Base-by-base conservation (phyloP, 2,797 vertebrate genomes). In the Phrynocephalus vlangalii region DNA sequence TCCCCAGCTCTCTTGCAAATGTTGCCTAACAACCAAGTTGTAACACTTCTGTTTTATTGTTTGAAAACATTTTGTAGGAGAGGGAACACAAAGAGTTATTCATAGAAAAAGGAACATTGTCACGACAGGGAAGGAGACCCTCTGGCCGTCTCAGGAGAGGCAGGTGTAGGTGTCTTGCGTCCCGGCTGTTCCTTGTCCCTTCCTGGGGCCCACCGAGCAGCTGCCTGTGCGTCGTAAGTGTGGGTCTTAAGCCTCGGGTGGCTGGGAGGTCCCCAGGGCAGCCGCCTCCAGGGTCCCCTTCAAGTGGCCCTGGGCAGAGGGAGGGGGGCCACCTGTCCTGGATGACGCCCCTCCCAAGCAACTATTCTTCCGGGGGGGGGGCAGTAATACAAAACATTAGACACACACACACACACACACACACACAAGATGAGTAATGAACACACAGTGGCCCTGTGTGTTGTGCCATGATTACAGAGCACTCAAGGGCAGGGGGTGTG, bases 41-140 rank as follows among this genome's bases (percentile, higher is more conserved):
- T 1, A 30, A 78, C 20, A 30, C 7, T 5, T 72, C 44, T 5
- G 73, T 67, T 83, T 86, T 83, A 66, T 78, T 89, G 76, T 82
- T 82, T 82, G 82, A 16, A 78, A 78, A 72, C 1, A 10, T 86
- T 89, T 83, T 79, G 76, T 89, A 89, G 80, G 73, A 86, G 80
- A 80, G 24, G 5, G 50, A 2, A 3, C 5, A 11, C 50, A 8
- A 63, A 68, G 8, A 5, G 28, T 30, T 50, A n/a, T 68, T 18
- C 44, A 10, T 80, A 89, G 75, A 75, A 72, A 63, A 79, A 60
- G 24, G 9, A 70, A 60, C 24, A 3, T 28, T 48, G 26, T 15
- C 67, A 33, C 38, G 6, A 26, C 24, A 2, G 52, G n/a, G 4
- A 28, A 20, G 20, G 48, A 48, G 30, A 26, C 28, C n/a, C n/a